Evolutionary conservation across 2,888 invertebrate genomes (phyloP), one percentile per base, ranked within the genome.

Genomic region (Cinara cedri): DNA sequence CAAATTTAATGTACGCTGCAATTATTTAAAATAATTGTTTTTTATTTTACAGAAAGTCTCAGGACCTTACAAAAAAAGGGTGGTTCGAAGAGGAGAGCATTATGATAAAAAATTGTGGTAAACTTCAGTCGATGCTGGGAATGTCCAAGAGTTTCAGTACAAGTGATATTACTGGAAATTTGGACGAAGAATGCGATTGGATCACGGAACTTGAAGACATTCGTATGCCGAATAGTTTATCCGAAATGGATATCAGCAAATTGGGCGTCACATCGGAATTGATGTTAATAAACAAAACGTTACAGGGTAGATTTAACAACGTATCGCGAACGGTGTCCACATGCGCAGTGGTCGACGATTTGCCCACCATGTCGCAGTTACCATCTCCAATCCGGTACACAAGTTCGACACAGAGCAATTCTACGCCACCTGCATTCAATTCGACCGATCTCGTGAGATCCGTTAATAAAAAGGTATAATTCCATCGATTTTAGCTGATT

Each of bases 121-220:
- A 91, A 10, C 88, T 94, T 42, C 93, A 93, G 68, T 91, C 92
- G 0, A 93, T 91, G 72, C 87, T 94, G 0, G 94, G 94, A 1
- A 88, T 94, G n/a, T 92, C 93, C 68, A 90, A 93, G 84, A 93
- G 93, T 83, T 94, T 94, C 87, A 94, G 93, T 84, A 93, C 93
- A 0, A 91, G 91, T 44, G 95, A 95, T 84, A 92, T 94, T 21
- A 87, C 88, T 68, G 89, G 90, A 84, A 85, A 71, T 8, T 55
- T 70, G n/a, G 42, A 21, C 44, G 14, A 26, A 54, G 44, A 66
- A 24, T 16, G 14, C 6, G 54, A 55, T 46, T 75, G 75, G 75
- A 42, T 14, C 1, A 34, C 62, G n/a, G 81, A 81, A 55, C 42
- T 16, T 46, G 63, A 46, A 9, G 81, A 81, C 44, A 55, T 44